These are phyloP conservation scores for Orthosia gothica DNA, from an alignment of 2,888 invertebrate species.

Conservation along the genomic window DNA sequence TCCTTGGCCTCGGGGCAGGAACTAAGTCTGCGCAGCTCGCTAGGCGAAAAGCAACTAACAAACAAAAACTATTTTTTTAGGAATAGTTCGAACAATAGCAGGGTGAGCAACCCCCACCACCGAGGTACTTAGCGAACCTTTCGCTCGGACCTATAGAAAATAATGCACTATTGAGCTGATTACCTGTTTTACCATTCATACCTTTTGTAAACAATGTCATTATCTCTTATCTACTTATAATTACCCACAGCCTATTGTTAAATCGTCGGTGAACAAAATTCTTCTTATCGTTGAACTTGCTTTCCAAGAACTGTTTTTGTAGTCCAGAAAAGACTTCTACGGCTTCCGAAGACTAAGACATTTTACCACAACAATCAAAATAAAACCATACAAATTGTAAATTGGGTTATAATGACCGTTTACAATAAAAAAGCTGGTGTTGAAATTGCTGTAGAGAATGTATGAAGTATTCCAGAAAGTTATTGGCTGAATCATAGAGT, in stretches of 20 bases:
- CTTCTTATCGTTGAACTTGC: slow-evolving; percentile 35
- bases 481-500: slow-evolving; percentile 37
- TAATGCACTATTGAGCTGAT: slow-evolving; percentile 56
- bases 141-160: slow-evolving; percentile 37
- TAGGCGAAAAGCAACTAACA: slow-evolving; percentile 33
- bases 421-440: slow-evolving; percentile 30
- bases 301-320: slow-evolving; percentile 24
- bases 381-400: slow-evolving; percentile 34
- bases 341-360: slow-evolving; percentile 30
- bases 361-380: slow-evolving; percentile 36
- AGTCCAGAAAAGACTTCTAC: slow-evolving; percentile 14
- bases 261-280: slow-evolving; percentile 42
- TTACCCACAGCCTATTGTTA: slow-evolving; percentile 60
- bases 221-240: slow-evolving; percentile 15
- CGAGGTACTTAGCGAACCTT: slow-evolving; percentile 22
- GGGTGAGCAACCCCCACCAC: slow-evolving; percentile 23
- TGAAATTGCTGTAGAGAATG: slow-evolving; percentile 31
- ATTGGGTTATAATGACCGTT: slow-evolving; percentile 23
- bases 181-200: slow-evolving; percentile 51
- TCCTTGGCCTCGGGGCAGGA: slow-evolving; percentile 19
- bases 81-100: slow-evolving; percentile 21
- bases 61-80: slow-evolving; percentile 26
- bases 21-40: slow-evolving; percentile 28
- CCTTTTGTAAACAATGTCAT: slow-evolving; percentile 56
- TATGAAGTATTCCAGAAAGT: slow-evolving; percentile 47